Conservation (phyloP, 2,888 invertebrate genomes). For the Leptopterna dolabrata region DNA sequence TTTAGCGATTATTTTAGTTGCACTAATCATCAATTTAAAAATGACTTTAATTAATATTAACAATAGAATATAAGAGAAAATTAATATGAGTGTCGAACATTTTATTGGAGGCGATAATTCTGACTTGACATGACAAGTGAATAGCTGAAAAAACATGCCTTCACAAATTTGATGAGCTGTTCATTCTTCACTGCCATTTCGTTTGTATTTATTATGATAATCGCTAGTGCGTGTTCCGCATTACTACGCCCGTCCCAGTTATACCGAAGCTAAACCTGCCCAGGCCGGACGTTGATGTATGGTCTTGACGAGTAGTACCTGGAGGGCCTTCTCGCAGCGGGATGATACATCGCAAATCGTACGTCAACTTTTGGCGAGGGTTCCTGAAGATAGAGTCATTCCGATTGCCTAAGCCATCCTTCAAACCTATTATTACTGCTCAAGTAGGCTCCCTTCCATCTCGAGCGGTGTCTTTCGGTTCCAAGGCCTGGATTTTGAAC, state of each 20-base stretch:
- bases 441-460: not conserved
- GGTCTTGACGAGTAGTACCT: not conserved
- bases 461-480: not conserved
- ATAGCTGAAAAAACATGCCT: too few species aligned
- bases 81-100: too few species aligned
- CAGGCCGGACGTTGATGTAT: not conserved
- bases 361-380: not conserved
- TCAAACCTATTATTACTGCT: not conserved
- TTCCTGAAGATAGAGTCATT: not conserved
- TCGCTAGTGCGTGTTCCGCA: not conserved
- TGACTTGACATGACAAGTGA: too few species aligned
- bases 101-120: too few species aligned
- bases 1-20: too few species aligned
- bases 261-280: not conserved
- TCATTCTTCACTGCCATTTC: not conserved
- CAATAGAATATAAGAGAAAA: too few species aligned
- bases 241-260: not conserved
- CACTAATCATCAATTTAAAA: too few species aligned
- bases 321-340: not conserved
- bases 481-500: not conserved
- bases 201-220: not conserved
- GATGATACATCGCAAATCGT: conserved; percentile 2
- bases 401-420: not conserved
- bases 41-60: too few species aligned
- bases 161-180: not conserved